Conservation (phyloP, 2,888 invertebrate genomes). For the Ochropleura leucogaster region DNA sequence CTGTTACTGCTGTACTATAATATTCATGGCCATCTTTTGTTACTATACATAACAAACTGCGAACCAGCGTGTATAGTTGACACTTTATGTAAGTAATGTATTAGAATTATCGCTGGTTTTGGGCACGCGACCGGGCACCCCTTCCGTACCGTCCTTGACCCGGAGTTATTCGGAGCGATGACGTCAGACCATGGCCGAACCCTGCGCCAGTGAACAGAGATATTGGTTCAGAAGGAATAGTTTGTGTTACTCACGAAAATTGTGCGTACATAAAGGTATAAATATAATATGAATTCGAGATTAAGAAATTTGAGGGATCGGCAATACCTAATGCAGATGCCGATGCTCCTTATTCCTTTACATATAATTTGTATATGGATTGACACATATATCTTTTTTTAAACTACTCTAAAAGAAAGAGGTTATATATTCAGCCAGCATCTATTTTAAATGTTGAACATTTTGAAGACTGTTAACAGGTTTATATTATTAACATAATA, state of each 20-base stretch:
- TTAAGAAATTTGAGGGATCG: not conserved
- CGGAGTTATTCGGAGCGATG: conserved; percentile 66
- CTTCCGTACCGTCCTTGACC: conserved; percentile 67
- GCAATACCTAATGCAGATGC: not conserved
- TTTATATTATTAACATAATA: not conserved
- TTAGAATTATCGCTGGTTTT: conserved; percentile 65
- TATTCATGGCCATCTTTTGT: conserved; percentile 12
- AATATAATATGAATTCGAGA: too few species aligned
- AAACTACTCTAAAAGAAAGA: not conserved
- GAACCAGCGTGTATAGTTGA: conserved; percentile 29
- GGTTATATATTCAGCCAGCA: too few species aligned
- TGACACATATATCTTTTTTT: not conserved
- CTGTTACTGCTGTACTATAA: not conserved
- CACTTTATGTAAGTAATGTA: conserved; percentile 61
- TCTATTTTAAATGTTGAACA: too few species aligned
- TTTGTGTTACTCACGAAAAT: conserved; percentile 5
- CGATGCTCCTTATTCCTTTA: too few species aligned
- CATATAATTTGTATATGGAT: too few species aligned
- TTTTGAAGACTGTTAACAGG: not conserved
- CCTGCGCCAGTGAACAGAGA: conserved; percentile 43
- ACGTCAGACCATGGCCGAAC: conserved; percentile 63
- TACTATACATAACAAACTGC: conserved; percentile 26
- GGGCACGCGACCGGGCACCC: conserved; percentile 66
- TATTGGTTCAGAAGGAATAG: conserved; percentile 26
- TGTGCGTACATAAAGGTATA: not conserved